Conservation (phyloP, 2,888 invertebrate species). For the Nematopogon swammerdamellus region DNA sequence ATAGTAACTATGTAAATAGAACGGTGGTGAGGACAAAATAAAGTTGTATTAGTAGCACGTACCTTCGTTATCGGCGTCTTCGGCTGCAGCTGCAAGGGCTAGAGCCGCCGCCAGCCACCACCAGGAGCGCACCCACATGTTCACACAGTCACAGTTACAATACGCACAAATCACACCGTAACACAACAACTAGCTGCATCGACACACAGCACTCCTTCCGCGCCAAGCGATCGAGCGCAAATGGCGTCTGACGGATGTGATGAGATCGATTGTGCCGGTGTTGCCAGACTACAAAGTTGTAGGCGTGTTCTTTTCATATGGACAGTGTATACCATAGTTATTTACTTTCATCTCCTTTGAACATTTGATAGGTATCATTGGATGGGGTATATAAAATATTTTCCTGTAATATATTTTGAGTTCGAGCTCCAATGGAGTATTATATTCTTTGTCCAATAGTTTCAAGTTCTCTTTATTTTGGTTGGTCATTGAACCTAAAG, state of each 20-base stretch:
- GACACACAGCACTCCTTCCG: not conserved
- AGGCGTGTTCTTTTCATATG: too few relatives aligned
- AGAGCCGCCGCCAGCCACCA: not conserved
- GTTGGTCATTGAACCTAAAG: too few relatives aligned
- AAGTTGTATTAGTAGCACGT: not conserved
- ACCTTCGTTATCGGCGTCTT: not conserved
- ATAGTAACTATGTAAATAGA: too few relatives aligned
- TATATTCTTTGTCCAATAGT: too few relatives aligned
- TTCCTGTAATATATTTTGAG: too few relatives aligned
- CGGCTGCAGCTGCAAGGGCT: not conserved
- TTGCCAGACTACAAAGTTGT: not conserved
- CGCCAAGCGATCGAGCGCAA: slow-evolving; percentile 23
- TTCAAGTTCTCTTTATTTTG: too few relatives aligned
- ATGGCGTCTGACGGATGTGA: slow-evolving; percentile 56
- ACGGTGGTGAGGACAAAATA: not conserved
- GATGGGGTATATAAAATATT: too few relatives aligned
- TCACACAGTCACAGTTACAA: not conserved
- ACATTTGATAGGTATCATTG: too few relatives aligned
- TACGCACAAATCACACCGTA: not conserved
- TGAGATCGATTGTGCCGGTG: slow-evolving; percentile 43
- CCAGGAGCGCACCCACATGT: not conserved
- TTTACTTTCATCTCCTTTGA: too few relatives aligned
- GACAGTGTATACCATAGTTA: too few relatives aligned
- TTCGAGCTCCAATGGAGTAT: too few relatives aligned
- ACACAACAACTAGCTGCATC: not conserved